phyloP scores from a whole-genome alignment of 2,113 vertebrate species.

The Eolophus roseicapilla region DNA sequence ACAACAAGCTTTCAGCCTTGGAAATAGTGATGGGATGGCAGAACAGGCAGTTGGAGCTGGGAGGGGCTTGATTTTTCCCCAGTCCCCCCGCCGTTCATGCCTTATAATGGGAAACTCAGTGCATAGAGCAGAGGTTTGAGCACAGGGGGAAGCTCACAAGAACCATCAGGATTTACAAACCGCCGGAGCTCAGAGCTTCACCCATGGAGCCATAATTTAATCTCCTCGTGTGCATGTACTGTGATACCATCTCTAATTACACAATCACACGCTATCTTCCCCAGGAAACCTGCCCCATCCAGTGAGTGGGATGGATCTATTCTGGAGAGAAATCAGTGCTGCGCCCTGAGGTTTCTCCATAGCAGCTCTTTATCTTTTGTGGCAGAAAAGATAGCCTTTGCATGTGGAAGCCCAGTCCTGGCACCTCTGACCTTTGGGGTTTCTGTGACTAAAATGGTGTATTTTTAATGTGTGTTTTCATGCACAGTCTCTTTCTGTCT shows the following conservation, averaged over 20 bases:
- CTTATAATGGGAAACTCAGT: neutral
- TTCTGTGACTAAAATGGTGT: neutral
- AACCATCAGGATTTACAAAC: neutral
- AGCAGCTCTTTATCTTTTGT: neutral
- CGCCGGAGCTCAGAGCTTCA: neutral
- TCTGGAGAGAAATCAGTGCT: neutral
- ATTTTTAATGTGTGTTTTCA: neutral
- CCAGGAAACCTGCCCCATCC: neutral
- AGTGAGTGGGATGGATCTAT: rapidly evolving
- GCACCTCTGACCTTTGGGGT: neutral
- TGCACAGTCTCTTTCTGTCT: neutral
- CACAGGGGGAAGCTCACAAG: rapidly evolving
- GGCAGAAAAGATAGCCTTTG: neutral
- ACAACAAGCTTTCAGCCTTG: neutral
- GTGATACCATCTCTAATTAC: neutral
- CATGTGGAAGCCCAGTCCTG: neutral
- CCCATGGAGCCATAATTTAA: neutral
- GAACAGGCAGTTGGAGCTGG: neutral
- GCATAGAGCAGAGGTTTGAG: neutral
- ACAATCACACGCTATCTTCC: neutral
- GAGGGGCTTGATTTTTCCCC: neutral
- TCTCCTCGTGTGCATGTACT: neutral
- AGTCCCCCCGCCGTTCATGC: rapidly evolving
- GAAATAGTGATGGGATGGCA: neutral
- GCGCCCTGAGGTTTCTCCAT: neutral